Evolutionary conservation across 2,797 vertebrate genomes (phyloP), one percentile per base, ranked within the genome.

Genomic region (Clamator glandarius): DNA sequence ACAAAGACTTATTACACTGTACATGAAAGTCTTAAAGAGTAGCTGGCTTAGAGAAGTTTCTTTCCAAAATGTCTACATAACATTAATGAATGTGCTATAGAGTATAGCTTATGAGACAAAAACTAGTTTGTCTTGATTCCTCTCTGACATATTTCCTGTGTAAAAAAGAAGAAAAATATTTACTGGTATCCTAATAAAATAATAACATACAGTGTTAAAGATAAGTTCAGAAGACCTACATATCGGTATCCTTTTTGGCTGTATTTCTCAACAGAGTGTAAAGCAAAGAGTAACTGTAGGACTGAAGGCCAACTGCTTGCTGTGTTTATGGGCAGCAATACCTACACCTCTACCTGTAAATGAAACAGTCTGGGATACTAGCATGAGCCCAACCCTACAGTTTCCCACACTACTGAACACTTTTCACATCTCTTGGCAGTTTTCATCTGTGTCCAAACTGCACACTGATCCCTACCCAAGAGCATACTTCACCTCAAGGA

Each of bases 31-130:
- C 78, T 82, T 79, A 59, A 86, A 77, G 62, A 87, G 72, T 57
- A 87, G 8, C 75, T 81, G 50, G 72, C 48, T 95, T 95, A 80
- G 41, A 82, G 95, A 94, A 92, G 52, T 85, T 95, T 92, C 31
- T 92, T 92, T 84, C 77, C 74, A 67, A 91, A 70, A 59, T 90
- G 73, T 69, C 78, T 79, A 15, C 9, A 10, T 77, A 81, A 66
- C 29, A 52, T 35, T 84, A 94, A 92, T 80, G 46, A 86, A 88
- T 64, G 24, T 86, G 26, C 79, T 82, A 72, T 77, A 66, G 20
- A 76, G 28, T 75, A 79, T 13, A 70, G 23, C 67, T 93, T 81
- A 74, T 82, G 73, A 91, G 58, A 87, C 24, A 73, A 62, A 68
- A n/a, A 25, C 9, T 72, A 67, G 28, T 57, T 84, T 87, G 59